Conservation (phyloP, 2,888 invertebrate species). For the Resseliella maxima region DNA sequence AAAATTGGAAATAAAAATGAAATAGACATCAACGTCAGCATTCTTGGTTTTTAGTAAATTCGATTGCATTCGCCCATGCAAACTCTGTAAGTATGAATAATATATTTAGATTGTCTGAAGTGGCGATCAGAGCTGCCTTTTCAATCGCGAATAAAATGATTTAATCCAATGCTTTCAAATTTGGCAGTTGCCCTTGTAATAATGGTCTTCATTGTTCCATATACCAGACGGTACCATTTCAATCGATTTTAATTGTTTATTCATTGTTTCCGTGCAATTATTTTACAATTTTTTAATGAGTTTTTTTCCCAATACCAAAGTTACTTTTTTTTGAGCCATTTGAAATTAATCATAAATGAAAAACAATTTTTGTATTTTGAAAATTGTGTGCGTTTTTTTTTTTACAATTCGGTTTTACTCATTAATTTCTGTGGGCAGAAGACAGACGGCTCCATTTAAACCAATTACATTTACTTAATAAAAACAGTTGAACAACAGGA, state of each 20-base stretch:
- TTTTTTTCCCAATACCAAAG: not conserved
- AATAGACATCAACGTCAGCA: not conserved
- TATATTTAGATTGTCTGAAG: constrained; percentile 34
- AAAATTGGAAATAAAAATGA: not conserved
- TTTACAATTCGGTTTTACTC: no score
- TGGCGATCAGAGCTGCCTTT: constrained; percentile 43
- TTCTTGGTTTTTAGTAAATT: not conserved
- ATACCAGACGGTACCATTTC: not conserved
- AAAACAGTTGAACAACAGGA: no score
- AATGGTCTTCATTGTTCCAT: not conserved
- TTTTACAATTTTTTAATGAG: not conserved
- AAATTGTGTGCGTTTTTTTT: no score
- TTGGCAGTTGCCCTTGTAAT: not conserved
- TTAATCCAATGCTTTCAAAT: constrained; percentile 8
- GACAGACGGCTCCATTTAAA: no score
- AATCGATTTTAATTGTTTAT: constrained; percentile 51
- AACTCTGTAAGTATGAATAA: not conserved
- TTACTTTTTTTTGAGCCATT: not conserved
- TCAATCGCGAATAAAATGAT: constrained; percentile 5
- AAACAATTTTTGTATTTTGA: no score
- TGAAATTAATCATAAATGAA: not conserved
- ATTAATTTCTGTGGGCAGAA: no score
- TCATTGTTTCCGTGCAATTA: constrained; percentile 43
- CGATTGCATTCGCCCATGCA: not conserved
- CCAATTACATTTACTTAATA: no score